Conservation (phyloP, 2,888 invertebrate genomes). For the Callyntrura sp. region DNA sequence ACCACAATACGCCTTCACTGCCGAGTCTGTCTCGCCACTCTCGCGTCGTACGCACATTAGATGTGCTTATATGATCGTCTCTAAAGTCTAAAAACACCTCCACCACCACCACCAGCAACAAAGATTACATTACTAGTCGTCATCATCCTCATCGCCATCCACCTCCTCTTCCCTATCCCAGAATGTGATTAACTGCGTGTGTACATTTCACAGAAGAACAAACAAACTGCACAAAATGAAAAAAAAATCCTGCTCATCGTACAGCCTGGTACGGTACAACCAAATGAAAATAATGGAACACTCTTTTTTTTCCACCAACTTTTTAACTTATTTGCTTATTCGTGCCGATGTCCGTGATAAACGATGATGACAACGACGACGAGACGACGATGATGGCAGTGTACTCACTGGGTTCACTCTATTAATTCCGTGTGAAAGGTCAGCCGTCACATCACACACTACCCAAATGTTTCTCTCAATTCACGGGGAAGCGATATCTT, state of each 20-base stretch:
- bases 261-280: constrained; percentile 59
- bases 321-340: constrained; percentile 40
- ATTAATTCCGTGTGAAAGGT: constrained; percentile 70
- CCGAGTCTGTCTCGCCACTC: background rate
- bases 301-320: constrained; percentile 27
- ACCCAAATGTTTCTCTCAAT: background rate
- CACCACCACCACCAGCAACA: background rate
- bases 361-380: background rate
- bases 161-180: background rate
- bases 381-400: background rate
- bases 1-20: no score
- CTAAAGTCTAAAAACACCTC: constrained; percentile 6
- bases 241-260: constrained; percentile 33
- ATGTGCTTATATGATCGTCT: background rate
- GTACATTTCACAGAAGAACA: constrained; percentile 23
- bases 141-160: no score
- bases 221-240: constrained; percentile 26
- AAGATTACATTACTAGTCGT: constrained; percentile 19
- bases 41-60: background rate
- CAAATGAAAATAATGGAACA: constrained; percentile 38
- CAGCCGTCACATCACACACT: constrained; percentile 59
- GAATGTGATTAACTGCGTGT: background rate
- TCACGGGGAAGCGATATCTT: no score
- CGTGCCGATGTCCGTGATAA: background rate
- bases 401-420: background rate